Evolutionary conservation across 2,113 vertebrate genomes (phyloP), one percentile per base, ranked within the genome.

Genomic region (Onychostoma macrolepis): DNA sequence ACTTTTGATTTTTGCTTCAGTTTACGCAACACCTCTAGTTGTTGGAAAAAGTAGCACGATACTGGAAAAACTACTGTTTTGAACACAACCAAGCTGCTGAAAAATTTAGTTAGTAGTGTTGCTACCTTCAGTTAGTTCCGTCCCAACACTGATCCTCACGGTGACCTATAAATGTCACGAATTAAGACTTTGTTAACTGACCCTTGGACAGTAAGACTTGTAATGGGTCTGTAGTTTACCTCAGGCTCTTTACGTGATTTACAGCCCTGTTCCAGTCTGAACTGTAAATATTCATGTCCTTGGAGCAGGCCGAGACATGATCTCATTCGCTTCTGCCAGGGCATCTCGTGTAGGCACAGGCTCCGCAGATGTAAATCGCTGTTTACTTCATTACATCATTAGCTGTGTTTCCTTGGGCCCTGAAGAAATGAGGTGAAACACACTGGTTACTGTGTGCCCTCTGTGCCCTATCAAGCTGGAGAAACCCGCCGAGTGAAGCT

Each of bases 251-350:
- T 30, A 43, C 56, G n/a, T 87, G 84, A 88, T 71, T 80, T 41
- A 77, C 76, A 81, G 85, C 56, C 80, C 81, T 61, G 30, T 28
- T 85, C 50, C 72, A 71, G 88, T 83, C 87, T 56, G 33, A 65
- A 67, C 38, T 84, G 89, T 88, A 86, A 89, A 89, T 89, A 91
- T 90, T 87, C 77, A 69, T 88, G 43, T 86, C 88, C 87, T 87
- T 85, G 84, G 61, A 90, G 84, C 90, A 87, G 77, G 90, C 85
- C 30, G 78, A 87, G 89, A 91, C 91, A 87, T 86, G 88, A 87
- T 87, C 89, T 87, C 86, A 87, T 89, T 87, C 80, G 8, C 63
- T 71, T 67, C 71, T 80, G 87, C 87, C 84, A 67, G 82, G 61
- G 53, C 83, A 85, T 84, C 86, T 85, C 71, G 48, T 89, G 89